Evolutionary conservation across 2,888 invertebrate genomes (phyloP).

Genomic region (Matsumyia berberina): DNA sequence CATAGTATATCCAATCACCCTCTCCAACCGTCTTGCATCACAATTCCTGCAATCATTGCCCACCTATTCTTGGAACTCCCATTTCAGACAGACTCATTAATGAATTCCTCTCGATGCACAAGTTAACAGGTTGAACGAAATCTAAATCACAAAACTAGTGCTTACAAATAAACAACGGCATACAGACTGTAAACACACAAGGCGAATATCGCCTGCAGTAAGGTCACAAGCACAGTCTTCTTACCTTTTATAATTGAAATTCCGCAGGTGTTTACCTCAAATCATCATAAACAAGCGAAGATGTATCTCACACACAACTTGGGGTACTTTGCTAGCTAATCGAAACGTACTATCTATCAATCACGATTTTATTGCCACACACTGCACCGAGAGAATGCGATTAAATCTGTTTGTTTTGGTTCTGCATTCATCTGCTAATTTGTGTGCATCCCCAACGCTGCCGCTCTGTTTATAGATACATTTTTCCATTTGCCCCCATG

Average conservation of each 20-base stretch:
- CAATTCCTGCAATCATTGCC: background rate
- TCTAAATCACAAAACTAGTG: conserved; percentile 23
- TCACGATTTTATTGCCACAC: conserved; percentile 34
- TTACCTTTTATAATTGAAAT: conserved; percentile 15
- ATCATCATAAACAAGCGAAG: conserved; percentile 35
- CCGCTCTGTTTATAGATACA: background rate
- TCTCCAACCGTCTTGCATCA: no score
- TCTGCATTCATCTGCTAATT: conserved; percentile 16
- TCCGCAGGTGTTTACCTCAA: conserved; percentile 55
- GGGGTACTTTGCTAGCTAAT: conserved; percentile 14
- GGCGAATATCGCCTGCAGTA: background rate
- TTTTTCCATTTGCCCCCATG: background rate
- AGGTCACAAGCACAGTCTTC: conserved; percentile 24
- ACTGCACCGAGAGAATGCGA: conserved; percentile 19
- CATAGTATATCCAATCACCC: no score
- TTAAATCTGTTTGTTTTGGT: conserved; percentile 45
- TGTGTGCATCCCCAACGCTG: background rate
- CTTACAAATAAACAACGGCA: conserved; percentile 18
- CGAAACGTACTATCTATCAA: conserved; percentile 42
- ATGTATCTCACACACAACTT: conserved; percentile 20
- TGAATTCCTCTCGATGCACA: background rate
- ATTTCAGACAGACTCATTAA: background rate
- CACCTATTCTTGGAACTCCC: background rate
- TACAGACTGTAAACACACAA: background rate
- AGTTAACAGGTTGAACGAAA: conserved; percentile 14